Evolutionary conservation across 1,140 invertebrate genomes (phyloP), one percentile per base, ranked within the genome.

Genomic region (Anoplophora glabripennis): DNA sequence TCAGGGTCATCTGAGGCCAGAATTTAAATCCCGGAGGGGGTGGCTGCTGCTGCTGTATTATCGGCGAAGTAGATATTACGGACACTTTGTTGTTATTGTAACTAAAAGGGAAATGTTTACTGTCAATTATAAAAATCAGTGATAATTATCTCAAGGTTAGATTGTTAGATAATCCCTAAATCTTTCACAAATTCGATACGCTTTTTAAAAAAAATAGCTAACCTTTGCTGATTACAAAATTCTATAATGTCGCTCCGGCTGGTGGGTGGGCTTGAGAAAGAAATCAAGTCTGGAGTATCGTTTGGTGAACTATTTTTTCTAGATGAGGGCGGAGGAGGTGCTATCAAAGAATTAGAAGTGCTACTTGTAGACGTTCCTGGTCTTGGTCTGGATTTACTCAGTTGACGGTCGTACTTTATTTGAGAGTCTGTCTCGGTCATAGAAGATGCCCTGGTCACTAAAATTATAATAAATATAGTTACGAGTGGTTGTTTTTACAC

Each of bases 271-370:
- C 84, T 89, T 21, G 84, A 81, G 69, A 89, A 89, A 48, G 85
- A 89, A 60, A 90, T 90, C 14, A 90, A 73, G 75, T 90, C 88
- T 51, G 78, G 80, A 57, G 78, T 80, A 35, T 82, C 79, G 45
- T 72, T 73, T 36, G 78, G 80, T 5, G 79, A 78, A 60, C 78
- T 80, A 60, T 78, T 78, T 69, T 81, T 76, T 67, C 73, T 75
- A 53, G 77, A 77, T 51, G 77, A 70, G 51, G 76, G 73, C 14
- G 80, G 81, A 38, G 81, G 81, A 12, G 80, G 81, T 60, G 80
- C 81, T 61, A 83, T 74, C 55, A 83, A 77, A 34, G 77, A 68
- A 62, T 63, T 64, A 3, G 51, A 28, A 40, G 44, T 54, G 44
- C 35, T 65, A 49, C 65, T 47, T 2, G 46, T 15, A 5, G 65